Evolutionary conservation across 2,113 vertebrate genomes (phyloP).

Genomic region (Chaetorhynchus papuensis): DNA sequence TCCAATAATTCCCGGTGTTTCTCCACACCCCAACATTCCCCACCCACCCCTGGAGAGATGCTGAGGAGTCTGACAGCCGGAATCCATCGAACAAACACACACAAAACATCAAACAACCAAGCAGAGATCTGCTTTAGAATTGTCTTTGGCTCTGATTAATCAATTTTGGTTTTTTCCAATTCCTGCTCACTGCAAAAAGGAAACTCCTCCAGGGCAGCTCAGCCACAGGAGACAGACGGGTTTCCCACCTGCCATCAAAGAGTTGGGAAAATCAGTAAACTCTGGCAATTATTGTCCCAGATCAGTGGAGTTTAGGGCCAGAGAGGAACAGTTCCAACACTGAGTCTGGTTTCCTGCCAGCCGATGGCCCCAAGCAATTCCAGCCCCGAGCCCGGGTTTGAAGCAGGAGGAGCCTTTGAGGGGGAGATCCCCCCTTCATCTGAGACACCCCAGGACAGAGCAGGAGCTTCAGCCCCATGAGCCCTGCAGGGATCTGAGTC

Average conservation of each 20-base stretch:
- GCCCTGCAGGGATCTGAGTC: background rate
- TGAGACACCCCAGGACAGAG: background rate
- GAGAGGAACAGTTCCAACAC: background rate
- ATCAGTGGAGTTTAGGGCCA: conserved; percentile 18
- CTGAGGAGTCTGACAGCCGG: background rate
- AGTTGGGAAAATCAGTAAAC: background rate
- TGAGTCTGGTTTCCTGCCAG: background rate
- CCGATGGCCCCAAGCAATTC: accelerated
- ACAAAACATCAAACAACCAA: background rate
- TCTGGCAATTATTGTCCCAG: conserved; percentile 6
- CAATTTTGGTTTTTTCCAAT: background rate
- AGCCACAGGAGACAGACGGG: background rate
- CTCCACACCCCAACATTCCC: background rate
- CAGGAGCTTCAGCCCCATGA: background rate
- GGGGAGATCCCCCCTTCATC: background rate
- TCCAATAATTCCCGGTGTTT: background rate
- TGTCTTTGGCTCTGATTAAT: background rate
- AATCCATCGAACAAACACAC: background rate
- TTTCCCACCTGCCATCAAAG: background rate
- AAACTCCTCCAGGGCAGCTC: background rate
- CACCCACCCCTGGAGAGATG: background rate
- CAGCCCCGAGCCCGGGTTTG: background rate
- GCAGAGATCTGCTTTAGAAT: background rate
- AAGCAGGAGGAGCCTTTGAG: background rate
- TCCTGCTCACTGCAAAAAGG: background rate